Evolutionary conservation across 92 coral and sea anemone species (phyloP), one percentile per base, ranked within the genome.

Genomic region (Porites divaricata): DNA sequence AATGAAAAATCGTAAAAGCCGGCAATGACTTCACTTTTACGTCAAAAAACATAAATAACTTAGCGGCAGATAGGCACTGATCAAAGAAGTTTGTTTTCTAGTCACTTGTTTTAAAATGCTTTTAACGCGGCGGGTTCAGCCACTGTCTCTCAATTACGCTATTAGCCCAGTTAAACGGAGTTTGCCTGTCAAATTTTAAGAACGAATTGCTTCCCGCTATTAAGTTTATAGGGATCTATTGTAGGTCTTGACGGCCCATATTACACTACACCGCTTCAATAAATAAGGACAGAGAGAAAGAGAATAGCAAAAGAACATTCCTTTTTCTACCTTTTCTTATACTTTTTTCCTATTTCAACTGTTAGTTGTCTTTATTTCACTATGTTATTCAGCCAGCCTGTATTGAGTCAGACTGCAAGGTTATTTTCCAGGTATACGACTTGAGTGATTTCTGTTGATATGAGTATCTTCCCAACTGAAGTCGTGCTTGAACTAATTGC

Each of bases 31-130:
- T 48, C 21, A 49, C 57, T 63, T 50, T 49, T 63, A 78, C 57
- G 61, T 63, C 82, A 65, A 66, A 22, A 50, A 24, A 64, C 71
- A 16, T 59, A 23, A 65, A 72, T 72, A 35, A 2, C 21, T 21
- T 67, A 7, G 73, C 61, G 50, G 50, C 50, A 78, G 73, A 78
- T 78, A 41, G 41, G 23, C 35, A 54, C 85, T 80, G 70, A 80
- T 80, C 76, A 70, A 80, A 54, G 35, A 69, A 58, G 67, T 66
- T 69, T 80, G 76, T 80, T 80, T 80, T 77, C 45, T 35, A 35
- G 57, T 69, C 85, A 80, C 84, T 69, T 70, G 76, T 68, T 80
- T 57, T 24, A 14, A 69, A 56, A 69, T 35, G 76, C 45, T 54
- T 80, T 80, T 69, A 80, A 72, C 85, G 12, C 76, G 28, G 85